Percentiles rank a stretch among this genome's conserved stretches.
Conservation (phyloP, 2,797 vertebrate species). For the Fistularia tabacaria region DNA sequence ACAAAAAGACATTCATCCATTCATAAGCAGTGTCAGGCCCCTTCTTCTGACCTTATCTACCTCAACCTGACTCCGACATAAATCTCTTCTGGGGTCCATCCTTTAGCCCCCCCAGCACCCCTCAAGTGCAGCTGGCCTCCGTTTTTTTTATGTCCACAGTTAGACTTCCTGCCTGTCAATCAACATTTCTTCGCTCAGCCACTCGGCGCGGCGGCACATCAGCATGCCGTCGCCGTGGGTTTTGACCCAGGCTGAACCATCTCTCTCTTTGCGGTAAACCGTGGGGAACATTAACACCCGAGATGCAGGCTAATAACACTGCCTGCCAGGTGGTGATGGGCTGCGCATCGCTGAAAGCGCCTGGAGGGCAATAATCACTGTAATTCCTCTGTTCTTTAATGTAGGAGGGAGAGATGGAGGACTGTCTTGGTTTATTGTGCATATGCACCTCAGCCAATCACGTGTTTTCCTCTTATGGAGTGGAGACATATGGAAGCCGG, state of each 20-base stretch:
- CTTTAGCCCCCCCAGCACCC: too few species aligned
- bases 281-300: conserved; percentile 53
- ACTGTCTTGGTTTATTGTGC: not conserved
- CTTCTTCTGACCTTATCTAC: too few species aligned
- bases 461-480: not conserved
- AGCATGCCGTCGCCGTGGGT: conserved; percentile 46
- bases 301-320: conserved; percentile 48
- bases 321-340: conserved; percentile 42
- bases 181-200: conserved; percentile 27
- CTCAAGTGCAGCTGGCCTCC: too few species aligned
- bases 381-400: conserved; percentile 23
- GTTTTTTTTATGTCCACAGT: too few species aligned
- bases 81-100: too few species aligned
- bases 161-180: conserved; percentile 44
- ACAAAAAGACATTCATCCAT: too few species aligned
- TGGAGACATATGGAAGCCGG: not conserved
- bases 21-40: too few species aligned
- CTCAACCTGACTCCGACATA: too few species aligned
- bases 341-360: conserved; percentile 29
- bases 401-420: conserved; percentile 3
- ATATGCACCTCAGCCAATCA: not conserved
- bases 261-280: conserved; percentile 52
- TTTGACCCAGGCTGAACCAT: conserved; percentile 58
- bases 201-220: conserved; percentile 37
- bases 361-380: conserved; percentile 27